Conservation (phyloP, 2,113 vertebrate species). For the Geococcyx californianus region DNA sequence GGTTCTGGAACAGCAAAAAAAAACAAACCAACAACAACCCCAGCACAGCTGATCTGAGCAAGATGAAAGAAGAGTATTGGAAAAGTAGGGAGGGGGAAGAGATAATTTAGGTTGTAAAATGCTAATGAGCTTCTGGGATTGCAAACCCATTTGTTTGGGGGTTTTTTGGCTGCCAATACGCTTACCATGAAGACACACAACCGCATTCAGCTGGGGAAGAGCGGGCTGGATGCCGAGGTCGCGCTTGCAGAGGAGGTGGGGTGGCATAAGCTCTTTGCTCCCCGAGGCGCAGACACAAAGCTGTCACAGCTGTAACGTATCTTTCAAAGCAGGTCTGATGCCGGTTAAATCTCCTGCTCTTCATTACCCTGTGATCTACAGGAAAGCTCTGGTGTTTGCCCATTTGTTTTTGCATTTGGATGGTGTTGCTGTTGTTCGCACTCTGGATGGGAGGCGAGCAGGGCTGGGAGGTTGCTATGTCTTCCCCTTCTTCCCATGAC, state of each 20-base stretch:
- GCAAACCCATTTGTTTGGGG: not conserved
- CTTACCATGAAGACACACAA: not conserved
- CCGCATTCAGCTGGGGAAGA: not conserved
- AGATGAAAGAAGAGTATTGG: not conserved
- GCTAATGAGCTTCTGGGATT: not conserved
- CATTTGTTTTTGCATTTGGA: fast-evolving
- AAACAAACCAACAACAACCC: not conserved
- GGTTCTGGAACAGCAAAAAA: not conserved
- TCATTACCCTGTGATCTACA: fast-evolving
- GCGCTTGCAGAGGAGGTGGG: not conserved
- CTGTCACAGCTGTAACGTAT: not conserved
- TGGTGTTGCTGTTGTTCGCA: fast-evolving
- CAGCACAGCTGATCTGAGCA: not conserved
- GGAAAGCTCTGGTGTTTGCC: not conserved
- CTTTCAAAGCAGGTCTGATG: not conserved
- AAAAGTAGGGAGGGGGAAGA: not conserved
- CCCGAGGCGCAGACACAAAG: fast-evolving
- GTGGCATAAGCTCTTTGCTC: not conserved
- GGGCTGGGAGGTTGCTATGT: not conserved
- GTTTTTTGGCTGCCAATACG: not conserved
- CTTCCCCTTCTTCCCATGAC: not conserved
- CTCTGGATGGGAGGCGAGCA: not conserved
- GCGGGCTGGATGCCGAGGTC: not conserved
- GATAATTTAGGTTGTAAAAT: not conserved
- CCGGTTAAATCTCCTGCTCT: not conserved